A percentile compares a stretch with the other conserved stretches of the same genome.
Conservation (phyloP, 2,888 invertebrate genomes). For the Dasysyrphus tricinctus region DNA sequence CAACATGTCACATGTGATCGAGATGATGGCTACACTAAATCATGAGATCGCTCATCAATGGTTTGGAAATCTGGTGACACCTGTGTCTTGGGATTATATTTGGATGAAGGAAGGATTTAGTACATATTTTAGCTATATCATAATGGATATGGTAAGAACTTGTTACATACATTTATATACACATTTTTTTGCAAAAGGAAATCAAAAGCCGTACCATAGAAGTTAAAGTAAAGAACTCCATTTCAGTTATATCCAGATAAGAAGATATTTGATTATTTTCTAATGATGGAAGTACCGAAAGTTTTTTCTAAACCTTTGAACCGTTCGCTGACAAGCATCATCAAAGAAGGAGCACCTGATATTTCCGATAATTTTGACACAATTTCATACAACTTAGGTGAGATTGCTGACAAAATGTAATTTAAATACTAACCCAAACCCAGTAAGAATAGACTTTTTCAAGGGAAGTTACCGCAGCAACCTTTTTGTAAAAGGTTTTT, state of each 20-base stretch:
- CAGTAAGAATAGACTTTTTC: no score
- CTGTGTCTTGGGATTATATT: conserved; percentile 88
- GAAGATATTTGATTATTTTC: background rate
- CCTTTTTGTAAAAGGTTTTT: no score
- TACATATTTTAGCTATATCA: conserved; percentile 80
- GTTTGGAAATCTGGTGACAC: conserved; percentile 91
- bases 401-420: background rate
- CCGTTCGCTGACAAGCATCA: background rate
- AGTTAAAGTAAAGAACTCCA: background rate
- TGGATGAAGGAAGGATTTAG: conserved; percentile 92
- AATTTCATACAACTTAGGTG: background rate
- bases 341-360: background rate
- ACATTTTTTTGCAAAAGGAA: no score
- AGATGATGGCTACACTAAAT: conserved; percentile 84
- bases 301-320: background rate
- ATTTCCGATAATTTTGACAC: background rate
- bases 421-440: no score
- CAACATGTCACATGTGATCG: conserved; percentile 76
- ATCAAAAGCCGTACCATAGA: no score
- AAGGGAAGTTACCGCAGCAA: no score
- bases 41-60: conserved; percentile 90
- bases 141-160: conserved; percentile 79
- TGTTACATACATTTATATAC: no score
- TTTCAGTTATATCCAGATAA: conserved; percentile 83
- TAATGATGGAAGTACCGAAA: background rate